Conservation (phyloP, 2,113 vertebrate species). For the Sinocyclocheilus rhinocerous region DNA sequence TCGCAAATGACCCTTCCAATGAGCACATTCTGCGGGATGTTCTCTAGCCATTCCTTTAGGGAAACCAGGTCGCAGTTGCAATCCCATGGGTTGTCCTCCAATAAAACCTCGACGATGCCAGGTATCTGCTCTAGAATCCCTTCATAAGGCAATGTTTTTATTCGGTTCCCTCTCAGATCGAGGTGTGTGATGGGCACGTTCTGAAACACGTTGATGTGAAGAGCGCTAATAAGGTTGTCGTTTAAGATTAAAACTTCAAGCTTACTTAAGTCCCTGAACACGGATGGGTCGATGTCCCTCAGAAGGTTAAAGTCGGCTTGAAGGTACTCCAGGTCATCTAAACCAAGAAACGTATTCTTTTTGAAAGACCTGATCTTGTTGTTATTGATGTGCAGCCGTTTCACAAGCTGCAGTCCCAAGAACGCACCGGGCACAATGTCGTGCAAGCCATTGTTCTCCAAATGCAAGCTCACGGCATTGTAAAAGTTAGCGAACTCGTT, state of each 20-base stretch:
- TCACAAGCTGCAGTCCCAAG: slow-evolving; percentile 96
- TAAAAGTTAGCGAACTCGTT: slow-evolving; percentile 99
- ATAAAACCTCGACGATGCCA: slow-evolving; percentile 93
- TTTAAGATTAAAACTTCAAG: slow-evolving; percentile 98
- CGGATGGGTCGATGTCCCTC: slow-evolving; percentile 94
- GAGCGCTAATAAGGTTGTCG: slow-evolving; percentile 96
- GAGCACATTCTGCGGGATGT: slow-evolving; percentile 93
- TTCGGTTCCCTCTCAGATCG: slow-evolving; percentile 95
- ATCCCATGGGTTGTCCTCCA: slow-evolving; percentile 99
- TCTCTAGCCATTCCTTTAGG: slow-evolving; percentile 98
- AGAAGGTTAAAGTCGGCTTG: slow-evolving; percentile 98
- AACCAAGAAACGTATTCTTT: slow-evolving; percentile 95
- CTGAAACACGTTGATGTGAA: slow-evolving; percentile 94
- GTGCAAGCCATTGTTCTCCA: slow-evolving; percentile 99
- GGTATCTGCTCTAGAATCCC: slow-evolving; percentile 96
- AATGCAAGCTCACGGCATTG: slow-evolving; percentile 97
- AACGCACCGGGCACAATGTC: slow-evolving; percentile 98
- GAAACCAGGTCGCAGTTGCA: slow-evolving; percentile 96
- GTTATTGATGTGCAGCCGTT: slow-evolving; percentile 97
- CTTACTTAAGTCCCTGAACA: slow-evolving; percentile 97
- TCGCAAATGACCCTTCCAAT: slow-evolving; percentile 95
- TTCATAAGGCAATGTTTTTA: slow-evolving; percentile 98
- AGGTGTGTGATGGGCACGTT: slow-evolving; percentile 98
- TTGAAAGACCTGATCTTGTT: slow-evolving; percentile 97
- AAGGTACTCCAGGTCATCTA: slow-evolving; percentile 98